These are phyloP conservation scores for Cenopis cana DNA, from an alignment of 2,888 invertebrate genomes.

Conservation along the genomic window DNA sequence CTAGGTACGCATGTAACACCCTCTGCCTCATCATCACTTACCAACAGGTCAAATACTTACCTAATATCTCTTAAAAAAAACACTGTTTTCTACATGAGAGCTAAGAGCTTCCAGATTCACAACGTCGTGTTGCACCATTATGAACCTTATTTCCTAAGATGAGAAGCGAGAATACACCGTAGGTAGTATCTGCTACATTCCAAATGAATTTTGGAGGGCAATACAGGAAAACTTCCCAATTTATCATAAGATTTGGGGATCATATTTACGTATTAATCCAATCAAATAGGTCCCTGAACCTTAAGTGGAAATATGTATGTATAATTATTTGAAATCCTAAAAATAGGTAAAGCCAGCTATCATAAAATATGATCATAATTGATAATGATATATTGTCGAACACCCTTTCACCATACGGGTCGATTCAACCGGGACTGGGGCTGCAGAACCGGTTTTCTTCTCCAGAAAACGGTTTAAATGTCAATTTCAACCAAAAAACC, in stretches of 20 bases:
- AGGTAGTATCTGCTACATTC: constrained; percentile 14
- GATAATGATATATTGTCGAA: neutral
- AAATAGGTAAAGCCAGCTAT: neutral
- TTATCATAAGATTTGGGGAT: neutral
- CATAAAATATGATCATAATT: neutral
- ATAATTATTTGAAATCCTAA: neutral
- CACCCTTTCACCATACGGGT: neutral
- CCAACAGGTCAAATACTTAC: too few relatives aligned
- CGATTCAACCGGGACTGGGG: neutral
- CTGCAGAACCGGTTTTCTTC: neutral
- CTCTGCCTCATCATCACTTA: too few relatives aligned
- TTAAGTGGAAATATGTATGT: neutral
- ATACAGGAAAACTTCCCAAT: constrained; percentile 13
- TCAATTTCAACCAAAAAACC: neutral
- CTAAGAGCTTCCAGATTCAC: constrained; percentile 19
- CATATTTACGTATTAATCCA: neutral
- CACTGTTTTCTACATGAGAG: neutral
- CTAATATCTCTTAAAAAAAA: too few relatives aligned
- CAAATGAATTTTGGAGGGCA: constrained; percentile 19
- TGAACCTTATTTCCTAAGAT: constrained; percentile 10
- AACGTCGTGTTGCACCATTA: constrained; percentile 9
- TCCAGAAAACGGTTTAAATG: neutral
- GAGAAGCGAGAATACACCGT: neutral
- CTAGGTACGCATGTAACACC: too few relatives aligned
- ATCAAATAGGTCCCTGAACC: neutral